Evolutionary conservation across 2,888 invertebrate genomes (phyloP).

Genomic region (Nasonia oneida): DNA sequence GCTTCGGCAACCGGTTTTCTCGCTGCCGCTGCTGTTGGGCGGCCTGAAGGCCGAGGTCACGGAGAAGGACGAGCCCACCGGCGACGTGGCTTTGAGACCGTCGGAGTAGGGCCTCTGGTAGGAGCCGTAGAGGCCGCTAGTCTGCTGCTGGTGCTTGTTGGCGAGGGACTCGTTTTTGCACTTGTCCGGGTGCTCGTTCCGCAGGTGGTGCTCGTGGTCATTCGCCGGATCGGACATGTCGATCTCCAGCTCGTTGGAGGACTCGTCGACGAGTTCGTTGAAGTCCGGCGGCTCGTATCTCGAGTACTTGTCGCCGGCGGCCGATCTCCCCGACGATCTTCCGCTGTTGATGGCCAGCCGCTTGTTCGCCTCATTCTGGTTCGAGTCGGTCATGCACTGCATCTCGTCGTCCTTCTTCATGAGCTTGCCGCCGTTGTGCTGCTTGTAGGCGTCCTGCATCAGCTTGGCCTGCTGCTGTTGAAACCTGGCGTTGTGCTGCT

Average conservation of each 20-base stretch:
- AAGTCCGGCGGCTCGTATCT: constrained; percentile 88
- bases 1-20: constrained; percentile 78
- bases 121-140: constrained; percentile 75
- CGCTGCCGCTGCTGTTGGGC: constrained; percentile 83
- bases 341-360: constrained; percentile 65
- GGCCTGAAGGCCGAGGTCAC: constrained; percentile 91
- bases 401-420: constrained; percentile 77
- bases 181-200: constrained; percentile 80
- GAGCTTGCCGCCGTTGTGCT: constrained; percentile 67
- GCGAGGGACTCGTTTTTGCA: constrained; percentile 69
- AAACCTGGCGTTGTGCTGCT: constrained; percentile 69
- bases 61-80: constrained; percentile 82
- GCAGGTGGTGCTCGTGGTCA: constrained; percentile 81
- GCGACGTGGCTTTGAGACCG: constrained; percentile 80
- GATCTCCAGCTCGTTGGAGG: constrained; percentile 89
- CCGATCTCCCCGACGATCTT: constrained; percentile 58
- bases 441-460: constrained; percentile 71
- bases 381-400: constrained; percentile 79
- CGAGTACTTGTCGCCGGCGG: constrained; percentile 79
- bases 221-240: constrained; percentile 88
- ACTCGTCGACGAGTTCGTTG: constrained; percentile 87
- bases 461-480: constrained; percentile 64
- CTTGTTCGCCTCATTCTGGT: constrained; percentile 65
- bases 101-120: constrained; percentile 80
- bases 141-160: constrained; percentile 67